Base-by-base conservation (phyloP, 2,797 vertebrate genomes). In the Mormyrops boulengeri region DNA sequence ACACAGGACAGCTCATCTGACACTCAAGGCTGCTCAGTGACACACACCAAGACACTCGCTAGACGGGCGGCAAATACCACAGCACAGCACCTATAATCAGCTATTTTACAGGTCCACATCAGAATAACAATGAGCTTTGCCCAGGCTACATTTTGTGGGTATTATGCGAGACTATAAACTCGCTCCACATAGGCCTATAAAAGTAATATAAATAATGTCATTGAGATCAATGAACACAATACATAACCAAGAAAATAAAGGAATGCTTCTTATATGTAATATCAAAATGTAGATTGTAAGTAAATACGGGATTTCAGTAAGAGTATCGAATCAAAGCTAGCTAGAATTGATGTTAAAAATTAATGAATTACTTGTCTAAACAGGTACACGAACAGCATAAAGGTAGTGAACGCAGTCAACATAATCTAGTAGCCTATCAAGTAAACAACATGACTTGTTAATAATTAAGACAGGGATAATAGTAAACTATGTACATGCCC, bases 1-100 rank as follows among this genome's bases (percentile, higher is more conserved):
- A 77, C 49, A 6, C 17, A 19, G 62, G 22, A 53, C 41, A 80
- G 88, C 26, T 88, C 88, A 88, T 52, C 88, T 80, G 88, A 88
- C 62, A 26, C 5, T 22, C 11, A 30, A 8, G 6, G 41, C 66
- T 19, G 17, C 47, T 88, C 66, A 22, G 69, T 17, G 19, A 38
- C 26, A 50, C 22, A 22, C 22, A 86, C 19, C 38, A 26, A 84
- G 44, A 49, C 44, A 66, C 66, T 34, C 26, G 30, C 66, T 34
- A 69, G 66, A 69, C 14, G 66, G 66, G 14, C 34, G 11, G 1
- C 26, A 14, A 34, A 34, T 3, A 22, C 60, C 60, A 11, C 60
- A 62, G 22, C 60, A 62, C 17, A 19, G 41, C 38, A 47, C 77
- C 77, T 82, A 3, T 11, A 62, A 62, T 80, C 41, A 80, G 17